Percentiles rank a stretch among this genome's conserved stretches.
These are phyloP conservation scores for Tetrao urogallus DNA, from an alignment of 2,113 vertebrate genomes.

Conservation along the genomic window DNA sequence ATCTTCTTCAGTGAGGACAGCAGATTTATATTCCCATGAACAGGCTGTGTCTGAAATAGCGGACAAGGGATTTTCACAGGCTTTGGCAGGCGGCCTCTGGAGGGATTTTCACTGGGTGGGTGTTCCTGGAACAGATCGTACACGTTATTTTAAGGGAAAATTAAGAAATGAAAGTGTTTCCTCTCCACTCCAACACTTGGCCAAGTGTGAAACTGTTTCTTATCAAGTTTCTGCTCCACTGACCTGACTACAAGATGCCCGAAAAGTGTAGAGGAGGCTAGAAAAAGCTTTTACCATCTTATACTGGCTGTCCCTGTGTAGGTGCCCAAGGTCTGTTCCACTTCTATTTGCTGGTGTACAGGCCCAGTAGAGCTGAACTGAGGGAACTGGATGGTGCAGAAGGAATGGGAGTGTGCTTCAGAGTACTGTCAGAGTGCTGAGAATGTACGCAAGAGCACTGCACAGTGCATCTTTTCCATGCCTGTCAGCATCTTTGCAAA, in stretches of 20 bases:
- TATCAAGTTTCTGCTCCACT: rapidly evolving
- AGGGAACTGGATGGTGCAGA: neutral
- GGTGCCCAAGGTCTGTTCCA: neutral
- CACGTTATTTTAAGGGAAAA: constrained; percentile 38
- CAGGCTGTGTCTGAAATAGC: constrained; percentile 71
- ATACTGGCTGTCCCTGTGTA: neutral
- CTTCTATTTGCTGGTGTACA: rapidly evolving
- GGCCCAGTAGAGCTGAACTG: neutral
- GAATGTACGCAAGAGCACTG: neutral
- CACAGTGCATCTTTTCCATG: rapidly evolving
- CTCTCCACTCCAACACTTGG: neutral
- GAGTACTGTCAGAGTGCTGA: too few relatives aligned
- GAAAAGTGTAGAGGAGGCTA: neutral
- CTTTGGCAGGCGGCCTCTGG: constrained; percentile 64
- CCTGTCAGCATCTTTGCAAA: neutral
- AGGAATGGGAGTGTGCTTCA: neutral
- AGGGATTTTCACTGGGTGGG: constrained; percentile 65
- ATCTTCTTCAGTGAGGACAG: constrained; percentile 68
- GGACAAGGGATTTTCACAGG: constrained; percentile 66
- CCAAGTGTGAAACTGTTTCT: neutral
- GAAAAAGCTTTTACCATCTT: neutral
- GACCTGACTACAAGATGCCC: neutral
- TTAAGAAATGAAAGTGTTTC: constrained; percentile 57
- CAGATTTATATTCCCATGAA: constrained; percentile 69
- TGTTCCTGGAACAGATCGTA: constrained; percentile 57